Conservation (phyloP, 2,113 vertebrate species). For the Sapajus apella region DNA sequence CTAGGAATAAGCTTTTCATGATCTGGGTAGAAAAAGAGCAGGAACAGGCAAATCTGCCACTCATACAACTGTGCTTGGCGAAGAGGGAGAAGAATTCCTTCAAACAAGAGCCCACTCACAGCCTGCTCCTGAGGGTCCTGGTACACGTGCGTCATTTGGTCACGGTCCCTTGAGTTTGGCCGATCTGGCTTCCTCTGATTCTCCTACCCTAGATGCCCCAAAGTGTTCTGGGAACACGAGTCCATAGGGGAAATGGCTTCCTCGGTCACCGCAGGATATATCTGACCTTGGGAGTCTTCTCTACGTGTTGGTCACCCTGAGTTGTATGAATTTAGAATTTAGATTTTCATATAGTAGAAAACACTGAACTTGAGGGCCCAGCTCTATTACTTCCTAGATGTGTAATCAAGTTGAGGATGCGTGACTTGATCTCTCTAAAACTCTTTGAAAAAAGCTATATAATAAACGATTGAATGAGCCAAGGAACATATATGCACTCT, state of each 20-base stretch:
- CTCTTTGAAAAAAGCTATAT: background rate
- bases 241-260: background rate
- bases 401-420: background rate
- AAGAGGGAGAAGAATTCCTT: background rate
- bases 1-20: background rate
- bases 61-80: background rate
- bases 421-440: background rate
- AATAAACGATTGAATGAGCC: background rate
- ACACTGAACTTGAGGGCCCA: background rate
- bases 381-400: background rate
- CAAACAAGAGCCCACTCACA: background rate
- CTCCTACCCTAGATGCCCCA: background rate
- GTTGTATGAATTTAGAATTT: background rate
- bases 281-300: background rate
- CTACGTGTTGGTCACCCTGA: too few species aligned
- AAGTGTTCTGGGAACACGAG: fast-evolving
- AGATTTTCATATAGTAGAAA: background rate
- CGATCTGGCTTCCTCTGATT: background rate
- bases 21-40: background rate
- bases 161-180: background rate
- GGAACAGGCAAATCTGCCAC: background rate
- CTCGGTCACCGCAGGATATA: fast-evolving
- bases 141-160: background rate
- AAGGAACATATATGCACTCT: background rate
- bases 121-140: background rate